Evolutionary conservation across 2,888 invertebrate species (phyloP).

Genomic region (Chirona hameri): DNA sequence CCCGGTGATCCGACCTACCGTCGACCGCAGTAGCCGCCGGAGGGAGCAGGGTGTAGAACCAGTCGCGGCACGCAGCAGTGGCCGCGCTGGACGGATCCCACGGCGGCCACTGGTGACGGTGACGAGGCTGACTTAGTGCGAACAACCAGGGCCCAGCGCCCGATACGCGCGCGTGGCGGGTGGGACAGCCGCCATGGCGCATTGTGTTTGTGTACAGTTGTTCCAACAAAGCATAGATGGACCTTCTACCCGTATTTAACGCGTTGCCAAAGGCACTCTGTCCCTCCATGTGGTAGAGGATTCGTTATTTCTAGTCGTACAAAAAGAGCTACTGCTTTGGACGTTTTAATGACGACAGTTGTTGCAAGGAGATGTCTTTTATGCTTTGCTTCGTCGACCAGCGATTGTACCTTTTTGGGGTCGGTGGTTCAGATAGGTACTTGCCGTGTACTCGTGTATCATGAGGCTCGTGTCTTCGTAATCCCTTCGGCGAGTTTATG

Average conservation of each 20-base stretch:
- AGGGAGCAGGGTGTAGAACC: no score
- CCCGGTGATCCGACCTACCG: background rate
- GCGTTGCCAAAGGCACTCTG: conserved; percentile 7
- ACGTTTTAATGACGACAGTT: background rate
- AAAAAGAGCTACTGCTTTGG: background rate
- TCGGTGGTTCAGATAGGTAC: no score
- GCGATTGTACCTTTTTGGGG: background rate
- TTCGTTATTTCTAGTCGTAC: conserved; percentile 4
- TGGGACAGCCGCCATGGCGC: no score
- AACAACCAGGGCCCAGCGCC: no score
- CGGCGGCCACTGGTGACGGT: background rate
- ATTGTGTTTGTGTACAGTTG: background rate
- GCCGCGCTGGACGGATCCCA: background rate
- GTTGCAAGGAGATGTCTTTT: background rate
- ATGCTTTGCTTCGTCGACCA: background rate
- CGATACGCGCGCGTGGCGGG: no score
- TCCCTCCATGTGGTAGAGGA: background rate
- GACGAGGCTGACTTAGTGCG: background rate
- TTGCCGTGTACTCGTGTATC: background rate
- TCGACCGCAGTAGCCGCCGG: background rate
- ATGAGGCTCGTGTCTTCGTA: background rate
- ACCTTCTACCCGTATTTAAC: background rate
- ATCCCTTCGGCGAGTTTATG: background rate
- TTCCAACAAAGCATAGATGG: background rate
- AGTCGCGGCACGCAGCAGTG: background rate